Evolutionary conservation across 2,797 vertebrate species (phyloP).

Genomic region (Hippopotamyrus pictus): DNA sequence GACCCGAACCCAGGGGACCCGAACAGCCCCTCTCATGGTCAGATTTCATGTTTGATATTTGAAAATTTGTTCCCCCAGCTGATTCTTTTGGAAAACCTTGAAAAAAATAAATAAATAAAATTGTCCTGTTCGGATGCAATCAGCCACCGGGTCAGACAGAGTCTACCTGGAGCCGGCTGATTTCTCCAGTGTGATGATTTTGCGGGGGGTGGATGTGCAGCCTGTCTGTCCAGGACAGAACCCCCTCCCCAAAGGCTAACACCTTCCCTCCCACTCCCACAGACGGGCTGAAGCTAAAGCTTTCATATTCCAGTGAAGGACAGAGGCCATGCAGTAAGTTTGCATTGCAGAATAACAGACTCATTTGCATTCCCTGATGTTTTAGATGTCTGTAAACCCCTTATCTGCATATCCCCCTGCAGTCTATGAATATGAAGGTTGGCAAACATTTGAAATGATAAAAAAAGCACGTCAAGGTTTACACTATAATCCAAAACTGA

Average conservation of each 20-base stretch:
- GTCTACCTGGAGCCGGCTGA: constrained; percentile 27
- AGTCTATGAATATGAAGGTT: background rate
- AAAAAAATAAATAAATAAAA: constrained; percentile 41
- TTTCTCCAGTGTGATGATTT: background rate
- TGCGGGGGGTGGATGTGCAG: background rate
- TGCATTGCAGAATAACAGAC: constrained; percentile 23
- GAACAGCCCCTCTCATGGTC: background rate
- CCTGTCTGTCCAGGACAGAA: background rate
- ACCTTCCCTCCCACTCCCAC: constrained; percentile 4
- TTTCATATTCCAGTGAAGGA: constrained; percentile 22
- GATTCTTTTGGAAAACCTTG: constrained; percentile 21
- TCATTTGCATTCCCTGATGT: background rate
- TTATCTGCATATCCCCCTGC: background rate
- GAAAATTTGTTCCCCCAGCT: constrained; percentile 35
- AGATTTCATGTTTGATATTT: background rate
- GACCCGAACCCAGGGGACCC: background rate
- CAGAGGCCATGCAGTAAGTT: constrained; percentile 8
- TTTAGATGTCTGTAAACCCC: background rate
- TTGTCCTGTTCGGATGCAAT: constrained; percentile 38
- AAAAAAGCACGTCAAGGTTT: background rate
- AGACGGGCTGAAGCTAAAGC: constrained; percentile 15
- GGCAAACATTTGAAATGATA: background rate
- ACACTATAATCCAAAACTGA: background rate
- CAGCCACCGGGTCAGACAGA: constrained; percentile 33
- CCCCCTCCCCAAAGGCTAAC: background rate